phyloP scores from a whole-genome alignment of 64 coral and sea anemone genomes.

The Montipora cactus region DNA sequence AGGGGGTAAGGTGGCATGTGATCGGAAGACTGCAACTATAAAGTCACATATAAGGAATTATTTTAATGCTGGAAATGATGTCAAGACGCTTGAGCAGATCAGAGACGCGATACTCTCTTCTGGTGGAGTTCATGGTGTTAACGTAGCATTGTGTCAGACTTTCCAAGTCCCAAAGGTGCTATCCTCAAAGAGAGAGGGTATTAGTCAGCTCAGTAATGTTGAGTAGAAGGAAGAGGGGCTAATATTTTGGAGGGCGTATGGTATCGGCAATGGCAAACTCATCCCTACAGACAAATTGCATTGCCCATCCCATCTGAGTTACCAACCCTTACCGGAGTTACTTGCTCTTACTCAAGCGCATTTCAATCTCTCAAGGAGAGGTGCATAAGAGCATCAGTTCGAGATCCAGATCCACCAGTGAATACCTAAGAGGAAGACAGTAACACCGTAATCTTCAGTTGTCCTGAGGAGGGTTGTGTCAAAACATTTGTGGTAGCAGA shows the following conservation, averaged over 20 bases:
- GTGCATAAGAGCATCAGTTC: not conserved
- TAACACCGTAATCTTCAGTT: slow-evolving; percentile 53
- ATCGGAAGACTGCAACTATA: slow-evolving; percentile 53
- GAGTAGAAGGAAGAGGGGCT: slow-evolving; percentile 29
- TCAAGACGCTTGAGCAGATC: slow-evolving; percentile 36
- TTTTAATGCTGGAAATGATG: slow-evolving; percentile 52
- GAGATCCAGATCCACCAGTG: slow-evolving; percentile 25
- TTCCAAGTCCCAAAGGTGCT: slow-evolving; percentile 40
- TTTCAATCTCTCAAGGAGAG: not conserved
- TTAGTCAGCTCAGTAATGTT: slow-evolving; percentile 6
- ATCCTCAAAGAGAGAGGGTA: slow-evolving; percentile 18
- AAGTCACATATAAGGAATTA: slow-evolving; percentile 51
- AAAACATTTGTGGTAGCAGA: slow-evolving; percentile 59
- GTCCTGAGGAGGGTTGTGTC: slow-evolving; percentile 76
- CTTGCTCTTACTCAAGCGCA: slow-evolving; percentile 13
- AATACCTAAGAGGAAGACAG: slow-evolving; percentile 44
- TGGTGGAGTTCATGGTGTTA: slow-evolving; percentile 54
- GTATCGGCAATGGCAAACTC: slow-evolving; percentile 30
- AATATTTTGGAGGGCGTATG: slow-evolving; percentile 26
- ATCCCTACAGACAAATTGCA: slow-evolving; percentile 55
- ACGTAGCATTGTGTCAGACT: slow-evolving; percentile 40
- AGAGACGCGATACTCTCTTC: not conserved
- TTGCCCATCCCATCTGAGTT: slow-evolving; percentile 45
- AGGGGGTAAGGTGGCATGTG: slow-evolving; percentile 57
- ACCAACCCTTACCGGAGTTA: slow-evolving; percentile 23